Evolutionary conservation across 2,797 vertebrate species (phyloP).

Genomic region (Enteromius afrohamiltoni): DNA sequence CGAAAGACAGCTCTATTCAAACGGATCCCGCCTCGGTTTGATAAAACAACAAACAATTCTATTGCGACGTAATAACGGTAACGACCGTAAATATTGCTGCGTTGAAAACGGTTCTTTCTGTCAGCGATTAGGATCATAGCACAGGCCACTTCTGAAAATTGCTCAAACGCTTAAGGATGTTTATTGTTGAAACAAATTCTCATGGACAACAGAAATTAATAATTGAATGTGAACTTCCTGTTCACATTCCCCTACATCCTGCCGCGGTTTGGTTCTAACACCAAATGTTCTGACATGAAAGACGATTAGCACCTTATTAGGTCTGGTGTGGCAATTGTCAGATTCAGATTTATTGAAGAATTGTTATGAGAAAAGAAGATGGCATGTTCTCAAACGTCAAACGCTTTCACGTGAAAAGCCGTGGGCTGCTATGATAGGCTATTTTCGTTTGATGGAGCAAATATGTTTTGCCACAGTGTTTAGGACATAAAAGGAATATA

Average conservation of each 20-base stretch:
- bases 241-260: constrained; percentile 38
- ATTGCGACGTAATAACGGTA: not conserved
- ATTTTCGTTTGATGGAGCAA: not conserved
- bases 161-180: not conserved
- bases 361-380: not conserved
- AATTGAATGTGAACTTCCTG: constrained; percentile 62
- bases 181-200: not conserved
- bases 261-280: constrained; percentile 64
- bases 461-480: not conserved
- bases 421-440: not conserved
- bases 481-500: not conserved
- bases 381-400: not conserved
- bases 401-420: not conserved
- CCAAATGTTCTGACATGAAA: constrained; percentile 75
- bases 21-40: constrained; percentile 52
- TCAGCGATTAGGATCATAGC: not conserved
- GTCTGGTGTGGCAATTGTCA: constrained; percentile 57
- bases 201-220: not conserved
- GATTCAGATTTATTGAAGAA: constrained; percentile 39
- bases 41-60: constrained; percentile 53
- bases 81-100: constrained; percentile 24
- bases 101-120: not conserved
- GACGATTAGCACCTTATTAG: constrained; percentile 75
- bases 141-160: not conserved
- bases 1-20: constrained; percentile 75